Evolutionary conservation across 35 echinoderm and acorn worm species (phyloP), one percentile per base, ranked within the genome.

Genomic region (Eucidaris tribuloides): DNA sequence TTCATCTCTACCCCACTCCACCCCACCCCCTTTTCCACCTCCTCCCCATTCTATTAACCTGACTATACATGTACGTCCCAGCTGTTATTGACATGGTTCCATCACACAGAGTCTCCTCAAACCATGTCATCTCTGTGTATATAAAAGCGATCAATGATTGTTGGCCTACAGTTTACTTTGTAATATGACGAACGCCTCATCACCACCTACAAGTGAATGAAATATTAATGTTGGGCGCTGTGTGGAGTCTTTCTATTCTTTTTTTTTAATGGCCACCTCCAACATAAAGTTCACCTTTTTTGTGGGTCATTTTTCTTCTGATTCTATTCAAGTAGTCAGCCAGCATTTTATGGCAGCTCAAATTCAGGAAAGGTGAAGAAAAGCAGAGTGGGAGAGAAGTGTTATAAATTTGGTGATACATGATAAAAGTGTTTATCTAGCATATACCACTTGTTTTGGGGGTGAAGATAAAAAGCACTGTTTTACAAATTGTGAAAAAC

Each of bases 291-390:
- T 13, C 68, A 74, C 44, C 68, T 42, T 33, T 74, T 74, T 74
- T 74, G 44, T 74, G 68, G 68, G 68, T 74, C 68, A 74, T 74
- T 74, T 74, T 74, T n/a, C 48, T n/a, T 52, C 48, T 9, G 9
- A 74, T 33, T 33, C 24, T 74, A 74, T 74, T 74, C 34, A 74
- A 74, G 38, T 25, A 74, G 68, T 74, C 37, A 32, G 13, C 61
- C 30, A 28, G 30, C 30, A 64, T 64, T 64, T 64, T 15, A 7
- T 9, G 28, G 20, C 37, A 15, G 30, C 37, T 34, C 24, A 52
- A 52, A 11, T 9, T 52, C 48, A 52, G 9, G 9, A 52, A 52
- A n/a, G 35, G 41, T 74, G 68, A 35, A 40, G 44, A 74, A 74
- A 74, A 44, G 11, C 38, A n/a, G 44, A 33, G n/a, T 17, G 25